Conservation (phyloP, 2,797 vertebrate species). For the Tadarida brasiliensis region DNA sequence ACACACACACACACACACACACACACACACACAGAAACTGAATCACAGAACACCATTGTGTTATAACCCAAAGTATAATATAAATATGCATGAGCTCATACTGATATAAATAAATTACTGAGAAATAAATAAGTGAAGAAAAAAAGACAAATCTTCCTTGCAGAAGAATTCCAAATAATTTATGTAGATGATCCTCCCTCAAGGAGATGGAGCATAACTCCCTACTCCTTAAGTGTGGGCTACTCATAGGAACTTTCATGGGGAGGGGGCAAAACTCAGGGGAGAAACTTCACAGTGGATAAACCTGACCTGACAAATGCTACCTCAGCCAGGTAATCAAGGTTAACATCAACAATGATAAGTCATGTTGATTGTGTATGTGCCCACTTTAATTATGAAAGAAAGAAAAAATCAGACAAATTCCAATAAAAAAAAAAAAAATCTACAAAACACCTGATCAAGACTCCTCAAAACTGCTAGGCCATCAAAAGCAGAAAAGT, state of each 20-base stretch:
- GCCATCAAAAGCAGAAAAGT: not conserved
- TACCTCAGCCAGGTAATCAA: not conserved
- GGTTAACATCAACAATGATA: not conserved
- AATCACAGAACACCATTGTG: no score
- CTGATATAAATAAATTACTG: not conserved
- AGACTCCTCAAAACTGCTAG: not conserved
- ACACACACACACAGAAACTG: no score
- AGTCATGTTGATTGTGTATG: not conserved
- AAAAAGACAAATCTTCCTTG: not conserved
- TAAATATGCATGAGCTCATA: not conserved
- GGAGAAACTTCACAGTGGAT: not conserved
- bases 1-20: not conserved
- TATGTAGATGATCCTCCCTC: not conserved
- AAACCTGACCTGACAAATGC: not conserved
- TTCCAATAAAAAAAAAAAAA: not conserved
- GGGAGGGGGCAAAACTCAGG: not conserved
- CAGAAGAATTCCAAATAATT: slow-evolving; percentile 3
- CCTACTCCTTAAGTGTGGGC: no score
- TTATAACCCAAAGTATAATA: not conserved
- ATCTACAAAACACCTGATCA: not conserved
- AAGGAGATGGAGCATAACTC: not conserved
- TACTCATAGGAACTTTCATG: not conserved
- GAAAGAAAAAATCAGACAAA: not conserved
- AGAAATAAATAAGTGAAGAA: slow-evolving; percentile 1
- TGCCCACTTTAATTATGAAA: not conserved